Conservation (phyloP, 1,140 invertebrate genomes). For the Bombus huntii region DNA sequence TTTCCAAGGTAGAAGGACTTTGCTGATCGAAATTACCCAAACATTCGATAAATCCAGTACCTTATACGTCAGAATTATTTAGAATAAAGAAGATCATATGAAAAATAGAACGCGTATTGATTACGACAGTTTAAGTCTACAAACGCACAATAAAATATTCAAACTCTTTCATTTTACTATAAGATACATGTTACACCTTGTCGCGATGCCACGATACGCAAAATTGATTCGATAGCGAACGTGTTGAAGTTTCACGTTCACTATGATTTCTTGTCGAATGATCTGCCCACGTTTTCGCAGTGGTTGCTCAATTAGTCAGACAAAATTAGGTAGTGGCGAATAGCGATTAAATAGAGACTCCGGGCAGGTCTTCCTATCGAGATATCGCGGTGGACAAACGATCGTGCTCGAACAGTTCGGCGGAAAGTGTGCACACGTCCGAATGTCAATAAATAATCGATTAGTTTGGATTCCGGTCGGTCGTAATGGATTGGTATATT, state of each 20-base stretch:
- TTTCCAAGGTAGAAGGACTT: too few species aligned
- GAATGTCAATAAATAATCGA: constrained; percentile 48
- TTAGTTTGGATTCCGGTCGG: constrained; percentile 23
- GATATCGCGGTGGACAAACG: constrained; percentile 46
- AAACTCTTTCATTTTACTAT: not conserved
- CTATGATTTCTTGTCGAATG: not conserved
- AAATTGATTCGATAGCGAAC: not conserved
- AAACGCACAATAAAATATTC: not conserved
- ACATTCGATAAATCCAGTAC: too few species aligned
- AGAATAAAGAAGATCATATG: too few species aligned
- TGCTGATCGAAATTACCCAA: too few species aligned
- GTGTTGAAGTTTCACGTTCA: not conserved
- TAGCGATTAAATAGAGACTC: constrained; percentile 38
- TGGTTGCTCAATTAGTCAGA: constrained; percentile 32
- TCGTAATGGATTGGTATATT: constrained; percentile 14
- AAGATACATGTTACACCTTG: not conserved
- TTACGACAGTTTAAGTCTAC: too few species aligned
- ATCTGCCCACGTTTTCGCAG: constrained; percentile 10
- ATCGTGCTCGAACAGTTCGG: constrained; percentile 33
- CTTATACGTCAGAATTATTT: too few species aligned
- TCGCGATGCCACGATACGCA: not conserved
- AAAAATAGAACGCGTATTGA: too few species aligned
- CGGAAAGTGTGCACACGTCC: constrained; percentile 53
- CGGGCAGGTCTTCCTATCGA: constrained; percentile 22
- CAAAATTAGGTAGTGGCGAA: constrained; percentile 44